Percentiles rank a stretch among this genome's conserved stretches.
These are phyloP conservation scores for Prunella himalayana DNA, from an alignment of 2,113 vertebrate species.

Conservation along the genomic window DNA sequence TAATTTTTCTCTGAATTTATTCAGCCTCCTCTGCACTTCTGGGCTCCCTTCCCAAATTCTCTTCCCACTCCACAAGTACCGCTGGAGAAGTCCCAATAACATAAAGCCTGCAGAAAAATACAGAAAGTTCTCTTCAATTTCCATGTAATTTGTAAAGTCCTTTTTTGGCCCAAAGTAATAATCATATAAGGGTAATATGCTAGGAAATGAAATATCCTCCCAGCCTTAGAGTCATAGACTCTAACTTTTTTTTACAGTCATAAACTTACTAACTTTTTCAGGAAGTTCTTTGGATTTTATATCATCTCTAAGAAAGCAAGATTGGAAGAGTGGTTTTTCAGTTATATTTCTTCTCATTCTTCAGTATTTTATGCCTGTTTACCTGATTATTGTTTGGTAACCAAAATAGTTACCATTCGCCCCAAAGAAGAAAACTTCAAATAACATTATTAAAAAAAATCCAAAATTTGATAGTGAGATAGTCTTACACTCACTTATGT, in stretches of 20 bases:
- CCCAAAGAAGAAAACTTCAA: neutral
- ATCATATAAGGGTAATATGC: neutral
- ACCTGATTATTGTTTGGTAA: neutral
- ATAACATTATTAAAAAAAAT: neutral
- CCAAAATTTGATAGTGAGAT: neutral
- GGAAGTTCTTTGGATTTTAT: neutral
- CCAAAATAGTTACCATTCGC: neutral
- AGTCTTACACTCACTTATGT: neutral
- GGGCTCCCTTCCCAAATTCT: conserved; percentile 18
- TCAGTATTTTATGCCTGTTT: neutral
- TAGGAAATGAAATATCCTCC: neutral
- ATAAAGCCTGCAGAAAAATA: conserved; percentile 21
- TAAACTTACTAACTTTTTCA: neutral
- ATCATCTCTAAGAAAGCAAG: neutral
- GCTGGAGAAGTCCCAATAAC: conserved; percentile 10
- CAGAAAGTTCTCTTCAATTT: neutral
- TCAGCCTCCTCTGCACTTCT: conserved; percentile 22
- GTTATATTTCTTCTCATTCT: neutral
- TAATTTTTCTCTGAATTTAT: conserved; percentile 21
- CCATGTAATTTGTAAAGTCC: neutral
- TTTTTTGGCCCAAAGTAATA: neutral
- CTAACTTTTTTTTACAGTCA: too few relatives aligned
- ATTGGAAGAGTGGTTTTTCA: neutral
- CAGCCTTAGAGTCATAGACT: neutral
- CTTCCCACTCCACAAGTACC: conserved; percentile 14